These are phyloP conservation scores for Drosophila asahinai DNA, from an alignment of 1,140 invertebrate genomes.

Conservation along the genomic window DNA sequence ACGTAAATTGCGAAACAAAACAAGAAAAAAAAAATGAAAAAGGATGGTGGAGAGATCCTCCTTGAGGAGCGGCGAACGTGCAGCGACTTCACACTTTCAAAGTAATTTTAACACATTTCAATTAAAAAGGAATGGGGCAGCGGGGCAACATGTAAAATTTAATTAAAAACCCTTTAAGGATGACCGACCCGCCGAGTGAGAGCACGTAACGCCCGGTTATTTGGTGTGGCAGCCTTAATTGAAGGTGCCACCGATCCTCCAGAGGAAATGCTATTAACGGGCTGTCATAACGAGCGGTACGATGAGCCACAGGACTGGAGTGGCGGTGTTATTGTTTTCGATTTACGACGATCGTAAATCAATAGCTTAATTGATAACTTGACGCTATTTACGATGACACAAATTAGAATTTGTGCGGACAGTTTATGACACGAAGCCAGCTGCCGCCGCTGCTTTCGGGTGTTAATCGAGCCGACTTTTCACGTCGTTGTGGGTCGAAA, in stretches of 20 bases:
- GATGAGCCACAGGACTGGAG: conserved; percentile 27
- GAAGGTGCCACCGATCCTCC: conserved; percentile 56
- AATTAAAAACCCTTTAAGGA: conserved; percentile 82
- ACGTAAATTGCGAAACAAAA: conserved; percentile 72
- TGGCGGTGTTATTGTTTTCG: conserved; percentile 73
- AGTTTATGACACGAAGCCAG: conserved; percentile 57
- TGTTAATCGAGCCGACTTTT: conserved; percentile 57
- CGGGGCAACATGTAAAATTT: conserved; percentile 72
- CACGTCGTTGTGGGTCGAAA: conserved; percentile 26
- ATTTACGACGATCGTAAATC: conserved; percentile 78
- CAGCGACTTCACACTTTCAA: conserved; percentile 77
- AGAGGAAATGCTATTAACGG: conserved; percentile 77
- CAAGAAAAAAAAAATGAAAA: background rate
- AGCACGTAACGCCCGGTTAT: conserved; percentile 67
- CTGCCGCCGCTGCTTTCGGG: conserved; percentile 14
- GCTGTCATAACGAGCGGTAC: conserved; percentile 68
- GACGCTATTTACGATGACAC: conserved; percentile 81
- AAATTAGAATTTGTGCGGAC: conserved; percentile 81
- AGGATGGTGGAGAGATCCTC: conserved; percentile 28
- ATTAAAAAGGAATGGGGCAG: conserved; percentile 62
- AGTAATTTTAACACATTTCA: conserved; percentile 83
- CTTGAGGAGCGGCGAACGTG: conserved; percentile 34
- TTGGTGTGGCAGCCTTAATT: conserved; percentile 77
- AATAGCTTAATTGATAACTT: conserved; percentile 82
- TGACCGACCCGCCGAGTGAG: conserved; percentile 41